Evolutionary conservation across 2,113 vertebrate species (phyloP).

Genomic region (Suncus etruscus): DNA sequence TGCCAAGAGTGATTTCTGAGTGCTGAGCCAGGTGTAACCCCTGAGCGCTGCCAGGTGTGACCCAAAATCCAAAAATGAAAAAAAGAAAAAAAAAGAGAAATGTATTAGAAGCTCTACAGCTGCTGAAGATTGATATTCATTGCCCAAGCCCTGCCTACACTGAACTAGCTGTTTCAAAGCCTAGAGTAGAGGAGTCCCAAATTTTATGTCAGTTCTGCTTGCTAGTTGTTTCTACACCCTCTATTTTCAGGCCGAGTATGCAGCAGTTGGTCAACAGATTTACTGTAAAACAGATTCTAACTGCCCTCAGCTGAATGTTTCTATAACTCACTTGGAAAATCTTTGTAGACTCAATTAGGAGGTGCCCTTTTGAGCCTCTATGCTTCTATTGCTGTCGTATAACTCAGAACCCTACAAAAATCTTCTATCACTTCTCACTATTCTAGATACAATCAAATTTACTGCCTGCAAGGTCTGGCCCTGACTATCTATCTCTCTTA

Average conservation of each 20-base stretch:
- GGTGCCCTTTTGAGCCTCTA: not conserved
- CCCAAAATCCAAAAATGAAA: not conserved
- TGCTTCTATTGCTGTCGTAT: not conserved
- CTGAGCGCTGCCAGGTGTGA: no score
- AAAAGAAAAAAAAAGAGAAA: accelerated
- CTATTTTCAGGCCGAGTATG: not conserved
- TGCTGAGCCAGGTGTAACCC: no score
- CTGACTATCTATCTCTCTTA: not conserved
- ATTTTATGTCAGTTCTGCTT: no score
- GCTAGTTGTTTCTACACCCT: accelerated
- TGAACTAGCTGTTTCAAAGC: not conserved
- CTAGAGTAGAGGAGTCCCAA: not conserved
- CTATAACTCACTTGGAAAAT: not conserved
- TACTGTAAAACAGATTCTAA: not conserved
- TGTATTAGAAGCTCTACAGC: not conserved
- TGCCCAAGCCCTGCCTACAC: accelerated
- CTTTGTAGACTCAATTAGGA: not conserved
- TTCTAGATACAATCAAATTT: not conserved
- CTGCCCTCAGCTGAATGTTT: not conserved
- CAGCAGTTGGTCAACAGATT: not conserved
- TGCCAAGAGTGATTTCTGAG: no score
- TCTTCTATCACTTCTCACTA: not conserved
- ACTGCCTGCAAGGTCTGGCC: accelerated
- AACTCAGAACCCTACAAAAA: not conserved
- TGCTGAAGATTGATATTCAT: not conserved